These are phyloP conservation scores for Melinopterus prodromus DNA, from an alignment of 2,888 invertebrate genomes.

Conservation along the genomic window DNA sequence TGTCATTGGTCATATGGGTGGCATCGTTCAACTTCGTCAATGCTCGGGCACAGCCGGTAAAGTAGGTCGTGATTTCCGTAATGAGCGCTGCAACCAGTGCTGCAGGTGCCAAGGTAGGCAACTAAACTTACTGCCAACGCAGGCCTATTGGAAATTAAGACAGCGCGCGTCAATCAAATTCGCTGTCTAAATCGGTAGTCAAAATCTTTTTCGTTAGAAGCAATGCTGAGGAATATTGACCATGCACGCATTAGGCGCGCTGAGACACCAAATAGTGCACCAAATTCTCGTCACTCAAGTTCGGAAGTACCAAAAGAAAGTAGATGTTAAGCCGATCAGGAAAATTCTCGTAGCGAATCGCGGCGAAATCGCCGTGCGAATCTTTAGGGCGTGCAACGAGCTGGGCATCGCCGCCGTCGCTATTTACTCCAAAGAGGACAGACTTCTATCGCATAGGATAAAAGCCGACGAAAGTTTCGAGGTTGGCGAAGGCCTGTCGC, in stretches of 20 bases:
- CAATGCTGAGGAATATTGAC: neutral
- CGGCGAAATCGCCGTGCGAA: conserved; percentile 13
- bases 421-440: conserved; percentile 9
- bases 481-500: neutral
- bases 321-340: neutral
- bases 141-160: neutral
- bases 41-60: too few relatives aligned
- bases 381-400: conserved; percentile 19
- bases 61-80: too few relatives aligned
- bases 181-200: neutral
- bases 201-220: neutral
- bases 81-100: too few relatives aligned
- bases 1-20: too few relatives aligned
- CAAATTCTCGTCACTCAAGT: neutral
- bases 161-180: neutral
- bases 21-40: too few relatives aligned
- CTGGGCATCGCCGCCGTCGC: neutral
- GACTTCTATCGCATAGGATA: conserved; percentile 12
- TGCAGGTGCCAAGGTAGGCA: too few relatives aligned
- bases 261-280: neutral
- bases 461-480: conserved; percentile 6
- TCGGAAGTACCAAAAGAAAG: conserved; percentile 6
- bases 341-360: conserved; percentile 18
- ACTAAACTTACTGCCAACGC: too few relatives aligned
- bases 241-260: neutral